Evolutionary conservation across 2,113 vertebrate genomes (phyloP).

Genomic region (Gasterosteus aculeatus): DNA sequence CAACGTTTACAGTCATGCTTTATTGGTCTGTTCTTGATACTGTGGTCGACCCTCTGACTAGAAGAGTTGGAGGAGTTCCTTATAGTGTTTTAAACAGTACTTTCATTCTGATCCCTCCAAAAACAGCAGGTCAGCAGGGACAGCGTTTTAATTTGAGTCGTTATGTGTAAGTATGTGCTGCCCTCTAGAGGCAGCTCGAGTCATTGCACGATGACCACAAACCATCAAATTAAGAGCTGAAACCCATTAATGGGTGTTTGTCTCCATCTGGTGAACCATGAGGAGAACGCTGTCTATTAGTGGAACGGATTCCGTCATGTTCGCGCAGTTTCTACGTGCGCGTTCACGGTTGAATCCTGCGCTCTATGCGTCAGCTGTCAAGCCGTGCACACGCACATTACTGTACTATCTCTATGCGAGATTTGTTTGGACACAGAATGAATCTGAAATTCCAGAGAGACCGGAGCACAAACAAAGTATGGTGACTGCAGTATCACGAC

Average conservation of each 20-base stretch:
- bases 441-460: conserved; percentile 36
- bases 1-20: neutral
- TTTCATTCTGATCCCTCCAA: neutral
- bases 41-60: neutral
- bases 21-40: neutral
- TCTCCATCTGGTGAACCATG: conserved; percentile 50
- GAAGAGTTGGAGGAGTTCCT: neutral
- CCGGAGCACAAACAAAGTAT: conserved; percentile 24
- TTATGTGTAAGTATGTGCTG: conserved; percentile 36
- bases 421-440: conserved; percentile 63
- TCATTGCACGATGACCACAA: neutral
- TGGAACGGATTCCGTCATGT: neutral
- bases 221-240: fast-evolving
- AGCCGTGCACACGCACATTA: conserved; percentile 27
- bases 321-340: conserved; percentile 60
- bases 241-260: conserved; percentile 19
- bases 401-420: conserved; percentile 45
- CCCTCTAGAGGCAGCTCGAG: conserved; percentile 32
- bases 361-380: conserved; percentile 64
- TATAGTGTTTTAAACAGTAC: conserved; percentile 4
- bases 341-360: conserved; percentile 51
- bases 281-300: neutral
- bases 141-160: neutral
- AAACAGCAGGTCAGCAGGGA: neutral
- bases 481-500: neutral